Evolutionary conservation across 2,797 vertebrate species (phyloP).

Genomic region (Enteromius thamalakanensis): DNA sequence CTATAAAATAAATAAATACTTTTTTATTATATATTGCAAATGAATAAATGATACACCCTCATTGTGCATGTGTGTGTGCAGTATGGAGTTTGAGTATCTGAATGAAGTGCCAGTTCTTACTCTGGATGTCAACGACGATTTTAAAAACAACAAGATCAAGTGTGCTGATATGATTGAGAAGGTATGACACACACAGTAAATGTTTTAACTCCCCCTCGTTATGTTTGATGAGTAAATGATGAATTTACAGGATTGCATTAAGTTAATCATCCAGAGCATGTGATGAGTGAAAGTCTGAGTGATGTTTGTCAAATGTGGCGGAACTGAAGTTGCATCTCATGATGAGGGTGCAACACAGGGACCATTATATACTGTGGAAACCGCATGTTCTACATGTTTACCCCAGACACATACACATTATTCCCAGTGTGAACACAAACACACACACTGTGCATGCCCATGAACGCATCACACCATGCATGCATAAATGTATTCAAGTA

Average conservation of each 20-base stretch:
- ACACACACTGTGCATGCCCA: background rate
- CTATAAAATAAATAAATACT: background rate
- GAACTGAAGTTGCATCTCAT: background rate
- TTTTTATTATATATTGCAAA: background rate
- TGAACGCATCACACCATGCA: background rate
- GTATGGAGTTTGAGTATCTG: conserved; percentile 87
- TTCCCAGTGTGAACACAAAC: background rate
- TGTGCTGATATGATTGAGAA: conserved; percentile 86
- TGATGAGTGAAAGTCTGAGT: background rate
- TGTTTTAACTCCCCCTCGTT: background rate
- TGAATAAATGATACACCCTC: background rate
- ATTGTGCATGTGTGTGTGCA: conserved; percentile 62
- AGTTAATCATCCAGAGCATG: background rate
- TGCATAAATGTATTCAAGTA: background rate
- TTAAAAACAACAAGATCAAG: conserved; percentile 76
- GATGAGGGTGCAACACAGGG: background rate
- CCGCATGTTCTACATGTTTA: background rate
- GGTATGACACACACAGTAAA: conserved; percentile 72
- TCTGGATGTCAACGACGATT: conserved; percentile 89
- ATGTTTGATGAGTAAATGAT: background rate
- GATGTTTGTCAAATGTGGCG: background rate
- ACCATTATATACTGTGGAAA: background rate
- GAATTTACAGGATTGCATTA: background rate
- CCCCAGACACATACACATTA: background rate
- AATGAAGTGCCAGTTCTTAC: conserved; percentile 86